Evolutionary conservation across 2,888 invertebrate genomes (phyloP).

Genomic region (Pachliopta kotzebuea): DNA sequence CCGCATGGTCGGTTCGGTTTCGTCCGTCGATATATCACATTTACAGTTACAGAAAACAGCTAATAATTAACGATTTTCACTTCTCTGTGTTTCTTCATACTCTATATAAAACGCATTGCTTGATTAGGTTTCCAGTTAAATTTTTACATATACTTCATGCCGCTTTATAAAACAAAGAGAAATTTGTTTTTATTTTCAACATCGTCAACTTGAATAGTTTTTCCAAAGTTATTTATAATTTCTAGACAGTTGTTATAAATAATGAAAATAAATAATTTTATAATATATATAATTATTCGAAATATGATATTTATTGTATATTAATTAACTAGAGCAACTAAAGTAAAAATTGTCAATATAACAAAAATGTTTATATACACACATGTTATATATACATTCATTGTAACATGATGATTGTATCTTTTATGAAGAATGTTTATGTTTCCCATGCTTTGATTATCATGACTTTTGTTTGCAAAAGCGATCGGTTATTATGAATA

Average conservation of each 20-base stretch:
- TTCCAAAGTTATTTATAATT: not conserved
- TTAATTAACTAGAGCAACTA: too few relatives aligned
- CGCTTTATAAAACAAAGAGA: not conserved
- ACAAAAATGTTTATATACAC: too few relatives aligned
- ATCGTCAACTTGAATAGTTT: not conserved
- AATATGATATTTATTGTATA: too few relatives aligned
- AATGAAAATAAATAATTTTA: too few relatives aligned
- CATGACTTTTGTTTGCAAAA: not conserved
- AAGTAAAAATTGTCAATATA: too few relatives aligned
- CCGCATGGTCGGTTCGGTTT: conserved; percentile 55
- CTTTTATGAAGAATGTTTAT: not conserved
- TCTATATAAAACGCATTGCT: not conserved
- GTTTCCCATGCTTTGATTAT: not conserved
- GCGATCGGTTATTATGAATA: not conserved
- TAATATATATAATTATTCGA: too few relatives aligned
- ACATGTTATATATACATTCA: too few relatives aligned
- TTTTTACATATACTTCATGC: not conserved
- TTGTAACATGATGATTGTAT: too few relatives aligned
- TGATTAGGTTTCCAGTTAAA: not conserved
- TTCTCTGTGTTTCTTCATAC: conserved; percentile 15
- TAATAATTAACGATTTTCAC: conserved; percentile 25
- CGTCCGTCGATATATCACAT: conserved; percentile 33
- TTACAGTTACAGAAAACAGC: conserved; percentile 29
- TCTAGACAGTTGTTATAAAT: too few relatives aligned
- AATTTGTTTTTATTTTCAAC: not conserved